Conservation (phyloP, 2,888 invertebrate genomes). For the Drosophila heteroneura region DNA sequence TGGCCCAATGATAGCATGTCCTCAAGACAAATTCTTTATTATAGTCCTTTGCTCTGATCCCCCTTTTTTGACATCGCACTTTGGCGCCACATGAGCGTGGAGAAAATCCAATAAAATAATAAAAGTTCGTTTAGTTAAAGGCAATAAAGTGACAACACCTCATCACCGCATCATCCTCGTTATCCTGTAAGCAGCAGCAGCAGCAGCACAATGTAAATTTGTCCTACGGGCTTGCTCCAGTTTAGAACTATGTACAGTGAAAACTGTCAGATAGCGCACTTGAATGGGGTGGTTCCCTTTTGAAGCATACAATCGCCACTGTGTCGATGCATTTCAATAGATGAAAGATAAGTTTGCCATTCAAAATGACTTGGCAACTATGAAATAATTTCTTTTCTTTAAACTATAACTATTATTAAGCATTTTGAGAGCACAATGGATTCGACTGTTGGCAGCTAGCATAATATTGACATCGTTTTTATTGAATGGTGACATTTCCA, state of each 20-base stretch:
- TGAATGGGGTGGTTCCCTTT: constrained; percentile 3
- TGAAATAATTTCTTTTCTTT: not conserved
- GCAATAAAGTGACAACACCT: constrained; percentile 77
- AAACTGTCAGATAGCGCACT: constrained; percentile 3
- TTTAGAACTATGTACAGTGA: constrained; percentile 26
- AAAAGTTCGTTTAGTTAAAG: constrained; percentile 77
- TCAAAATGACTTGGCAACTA: constrained; percentile 1
- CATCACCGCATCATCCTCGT: constrained; percentile 45
- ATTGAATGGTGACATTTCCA: not conserved
- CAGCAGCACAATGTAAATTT: constrained; percentile 40
- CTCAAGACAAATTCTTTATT: constrained; percentile 81
- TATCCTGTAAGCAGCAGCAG: constrained; percentile 23
- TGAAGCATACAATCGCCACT: constrained; percentile 1
- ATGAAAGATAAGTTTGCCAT: constrained; percentile 1
- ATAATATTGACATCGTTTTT: not conserved
- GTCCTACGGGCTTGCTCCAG: constrained; percentile 39
- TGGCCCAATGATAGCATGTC: constrained; percentile 79
- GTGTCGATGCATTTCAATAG: constrained; percentile 12
- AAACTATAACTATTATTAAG: constrained; percentile 1
- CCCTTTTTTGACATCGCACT: not conserved
- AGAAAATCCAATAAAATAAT: constrained; percentile 73
- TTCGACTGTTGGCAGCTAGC: not conserved
- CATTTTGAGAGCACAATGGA: not conserved
- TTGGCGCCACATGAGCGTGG: not conserved
- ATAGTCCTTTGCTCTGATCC: constrained; percentile 23